Conservation (phyloP, 2,797 vertebrate species). For the Delichon dasypus region DNA sequence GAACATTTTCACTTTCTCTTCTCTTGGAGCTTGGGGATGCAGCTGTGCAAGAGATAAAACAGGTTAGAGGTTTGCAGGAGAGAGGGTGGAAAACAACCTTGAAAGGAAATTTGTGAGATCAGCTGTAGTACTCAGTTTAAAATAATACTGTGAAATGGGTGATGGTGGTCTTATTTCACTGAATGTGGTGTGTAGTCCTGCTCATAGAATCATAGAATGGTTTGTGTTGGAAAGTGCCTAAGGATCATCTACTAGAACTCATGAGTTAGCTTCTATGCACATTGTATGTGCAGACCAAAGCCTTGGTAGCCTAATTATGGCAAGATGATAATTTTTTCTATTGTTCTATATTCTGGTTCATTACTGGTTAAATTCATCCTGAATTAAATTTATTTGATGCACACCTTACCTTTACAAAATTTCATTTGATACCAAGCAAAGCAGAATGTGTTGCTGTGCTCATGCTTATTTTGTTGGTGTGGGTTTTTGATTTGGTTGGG, state of each 20-base stretch:
- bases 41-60: not conserved
- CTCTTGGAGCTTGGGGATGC: not conserved
- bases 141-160: not conserved
- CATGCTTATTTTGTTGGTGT: not conserved
- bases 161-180: not conserved
- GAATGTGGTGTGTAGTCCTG: not conserved
- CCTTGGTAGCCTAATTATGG: not conserved
- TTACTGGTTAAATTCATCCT: not conserved
- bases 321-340: not conserved
- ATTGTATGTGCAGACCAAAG: not conserved
- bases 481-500: not conserved
- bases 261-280: not conserved
- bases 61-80: not conserved
- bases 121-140: not conserved
- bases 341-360: not conserved
- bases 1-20: slow-evolving; percentile 10
- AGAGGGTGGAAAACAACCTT: not conserved
- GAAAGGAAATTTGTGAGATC: not conserved
- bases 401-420: not conserved
- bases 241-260: not conserved
- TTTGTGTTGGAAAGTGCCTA: not conserved
- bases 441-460: not conserved
- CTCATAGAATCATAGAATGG: not conserved
- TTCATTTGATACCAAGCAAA: not conserved
- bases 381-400: not conserved